These are phyloP conservation scores for Sinosuthora webbiana DNA, from an alignment of 2,113 vertebrate species.

Conservation along the genomic window DNA sequence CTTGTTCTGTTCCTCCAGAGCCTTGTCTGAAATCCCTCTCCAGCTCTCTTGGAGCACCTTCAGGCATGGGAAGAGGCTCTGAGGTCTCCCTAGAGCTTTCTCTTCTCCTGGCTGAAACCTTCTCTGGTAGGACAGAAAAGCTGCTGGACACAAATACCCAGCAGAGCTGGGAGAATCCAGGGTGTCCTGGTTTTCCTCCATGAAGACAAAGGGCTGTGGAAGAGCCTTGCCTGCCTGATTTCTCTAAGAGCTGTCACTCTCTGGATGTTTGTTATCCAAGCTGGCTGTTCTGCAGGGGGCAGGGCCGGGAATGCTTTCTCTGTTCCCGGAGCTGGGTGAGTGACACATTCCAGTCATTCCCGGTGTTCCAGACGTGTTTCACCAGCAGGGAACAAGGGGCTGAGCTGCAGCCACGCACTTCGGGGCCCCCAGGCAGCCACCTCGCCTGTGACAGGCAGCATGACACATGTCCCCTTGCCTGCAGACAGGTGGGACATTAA, in stretches of 20 bases:
- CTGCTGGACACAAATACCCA: neutral
- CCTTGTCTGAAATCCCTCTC: neutral
- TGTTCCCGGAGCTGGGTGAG: neutral
- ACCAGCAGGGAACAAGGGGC: neutral
- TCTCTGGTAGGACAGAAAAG: neutral
- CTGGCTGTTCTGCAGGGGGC: neutral
- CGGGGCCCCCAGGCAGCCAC: neutral
- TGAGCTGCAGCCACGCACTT: neutral
- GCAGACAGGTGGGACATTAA: slow-evolving; percentile 12
- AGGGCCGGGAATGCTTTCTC: neutral
- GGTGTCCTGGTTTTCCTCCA: neutral
- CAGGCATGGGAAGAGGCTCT: neutral
- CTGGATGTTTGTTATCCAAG: fast-evolving
- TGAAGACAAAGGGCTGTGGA: neutral
- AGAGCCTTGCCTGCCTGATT: neutral
- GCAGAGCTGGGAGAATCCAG: neutral
- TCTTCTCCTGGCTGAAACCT: neutral
- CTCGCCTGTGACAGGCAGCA: neutral
- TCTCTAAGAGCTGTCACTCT: neutral
- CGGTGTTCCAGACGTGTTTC: neutral
- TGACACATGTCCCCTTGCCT: neutral
- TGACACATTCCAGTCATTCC: neutral
- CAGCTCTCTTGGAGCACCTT: neutral
- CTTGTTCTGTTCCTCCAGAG: neutral
- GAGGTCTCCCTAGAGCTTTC: neutral